phyloP scores from a whole-genome alignment of 2,113 vertebrate species.

The Chionodraco myersi region DNA sequence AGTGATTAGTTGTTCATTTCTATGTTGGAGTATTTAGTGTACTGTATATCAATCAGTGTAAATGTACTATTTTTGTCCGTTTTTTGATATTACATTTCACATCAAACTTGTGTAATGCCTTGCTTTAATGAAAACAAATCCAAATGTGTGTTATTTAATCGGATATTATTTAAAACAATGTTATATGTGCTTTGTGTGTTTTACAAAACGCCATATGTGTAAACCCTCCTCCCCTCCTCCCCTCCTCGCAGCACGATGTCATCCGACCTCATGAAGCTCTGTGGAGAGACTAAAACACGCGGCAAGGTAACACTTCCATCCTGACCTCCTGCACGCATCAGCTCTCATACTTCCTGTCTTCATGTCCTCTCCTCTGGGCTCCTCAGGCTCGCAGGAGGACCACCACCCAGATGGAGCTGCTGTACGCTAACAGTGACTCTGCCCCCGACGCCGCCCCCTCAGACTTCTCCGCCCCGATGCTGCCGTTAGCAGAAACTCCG shows the following conservation, averaged over 20 bases:
- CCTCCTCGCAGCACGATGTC: slow-evolving; percentile 84
- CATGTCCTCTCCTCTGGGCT: neutral
- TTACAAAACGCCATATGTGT: too few relatives aligned
- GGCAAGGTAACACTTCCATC: slow-evolving; percentile 86
- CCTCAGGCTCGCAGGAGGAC: slow-evolving; percentile 93
- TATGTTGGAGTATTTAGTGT: too few relatives aligned
- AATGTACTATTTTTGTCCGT: too few relatives aligned
- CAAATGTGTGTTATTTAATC: too few relatives aligned
- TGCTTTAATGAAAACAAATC: too few relatives aligned
- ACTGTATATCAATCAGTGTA: too few relatives aligned
- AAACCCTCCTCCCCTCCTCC: neutral
- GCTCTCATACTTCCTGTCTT: neutral
- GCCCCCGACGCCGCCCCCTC: slow-evolving; percentile 80
- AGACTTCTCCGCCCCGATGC: slow-evolving; percentile 82
- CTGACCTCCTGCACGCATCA: too few relatives aligned
- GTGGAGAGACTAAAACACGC: slow-evolving; percentile 92
- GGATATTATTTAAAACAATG: neutral
- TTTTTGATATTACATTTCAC: too few relatives aligned
- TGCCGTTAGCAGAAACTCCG: slow-evolving; percentile 85
- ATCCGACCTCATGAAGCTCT: slow-evolving; percentile 94
- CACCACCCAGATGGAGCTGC: slow-evolving; percentile 96
- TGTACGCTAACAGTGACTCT: slow-evolving; percentile 93
- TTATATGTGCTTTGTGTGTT: neutral
- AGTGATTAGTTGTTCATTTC: too few relatives aligned
- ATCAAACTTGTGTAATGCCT: too few relatives aligned